phyloP scores from a whole-genome alignment of 2,888 invertebrate species.

The Zaprionus bogoriensis region DNA sequence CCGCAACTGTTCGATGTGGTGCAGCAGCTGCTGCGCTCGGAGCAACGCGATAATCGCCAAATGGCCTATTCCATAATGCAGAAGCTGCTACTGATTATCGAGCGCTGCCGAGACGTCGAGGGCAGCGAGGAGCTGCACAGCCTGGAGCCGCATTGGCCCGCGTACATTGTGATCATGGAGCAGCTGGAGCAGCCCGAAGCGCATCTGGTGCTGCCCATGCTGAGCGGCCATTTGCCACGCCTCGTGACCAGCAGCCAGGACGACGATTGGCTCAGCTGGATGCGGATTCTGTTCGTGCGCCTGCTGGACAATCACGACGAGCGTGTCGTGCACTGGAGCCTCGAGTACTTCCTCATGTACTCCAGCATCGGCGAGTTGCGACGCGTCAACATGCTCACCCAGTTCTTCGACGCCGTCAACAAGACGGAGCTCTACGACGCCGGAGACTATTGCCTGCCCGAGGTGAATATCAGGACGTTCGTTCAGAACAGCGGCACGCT shows the following conservation, averaged over 20 bases:
- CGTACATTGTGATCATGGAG: slow-evolving; percentile 66
- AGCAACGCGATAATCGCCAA: slow-evolving; percentile 54
- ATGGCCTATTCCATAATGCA: slow-evolving; percentile 56
- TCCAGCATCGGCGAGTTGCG: slow-evolving; percentile 43
- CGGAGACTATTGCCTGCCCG: slow-evolving; percentile 46
- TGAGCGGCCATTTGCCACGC: slow-evolving; percentile 40
- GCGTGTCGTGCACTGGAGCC: slow-evolving; percentile 68
- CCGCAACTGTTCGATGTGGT: slow-evolving; percentile 41
- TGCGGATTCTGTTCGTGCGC: slow-evolving; percentile 56
- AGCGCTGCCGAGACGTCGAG: background rate
- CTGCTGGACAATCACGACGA: slow-evolving; percentile 68
- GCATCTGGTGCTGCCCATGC: slow-evolving; percentile 74
- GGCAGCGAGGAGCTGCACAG: background rate
- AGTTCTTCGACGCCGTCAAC: slow-evolving; percentile 67
- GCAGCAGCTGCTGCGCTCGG: slow-evolving; percentile 50
- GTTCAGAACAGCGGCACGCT: slow-evolving; percentile 31
- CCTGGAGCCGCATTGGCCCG: slow-evolving; percentile 51
- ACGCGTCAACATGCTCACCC: slow-evolving; percentile 35
- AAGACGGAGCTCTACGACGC: slow-evolving; percentile 69
- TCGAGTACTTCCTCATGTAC: slow-evolving; percentile 60
- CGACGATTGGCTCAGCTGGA: slow-evolving; percentile 31
- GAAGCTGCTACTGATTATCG: slow-evolving; percentile 32
- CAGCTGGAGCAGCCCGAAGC: slow-evolving; percentile 77
- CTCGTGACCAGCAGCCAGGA: slow-evolving; percentile 21
- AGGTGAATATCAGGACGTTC: slow-evolving; percentile 36